Percentiles rank a stretch among this genome's conserved stretches.
Evolutionary conservation across 2,888 invertebrate genomes (phyloP).

Genomic region (Falcaria lacertinaria): DNA sequence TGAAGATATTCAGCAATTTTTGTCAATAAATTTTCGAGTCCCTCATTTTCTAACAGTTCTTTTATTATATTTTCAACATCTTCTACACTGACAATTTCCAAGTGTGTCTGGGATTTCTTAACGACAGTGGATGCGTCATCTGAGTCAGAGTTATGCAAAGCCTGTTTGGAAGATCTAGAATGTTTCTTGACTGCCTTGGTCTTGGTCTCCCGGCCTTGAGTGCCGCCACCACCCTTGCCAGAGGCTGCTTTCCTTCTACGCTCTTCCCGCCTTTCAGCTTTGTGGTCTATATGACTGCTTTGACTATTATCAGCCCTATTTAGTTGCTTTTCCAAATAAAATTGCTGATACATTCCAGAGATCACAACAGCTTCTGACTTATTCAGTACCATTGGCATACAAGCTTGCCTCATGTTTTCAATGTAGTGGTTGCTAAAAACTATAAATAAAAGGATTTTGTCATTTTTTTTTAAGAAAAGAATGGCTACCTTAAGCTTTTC

Average conservation of each 20-base stretch:
- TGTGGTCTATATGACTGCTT: conserved; percentile 63
- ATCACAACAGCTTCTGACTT: conserved; percentile 85
- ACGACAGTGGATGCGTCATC: conserved; percentile 75
- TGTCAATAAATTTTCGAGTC: conserved; percentile 84
- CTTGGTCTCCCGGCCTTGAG: conserved; percentile 96
- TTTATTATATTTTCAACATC: conserved; percentile 85
- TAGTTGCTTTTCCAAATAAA: conserved; percentile 83
- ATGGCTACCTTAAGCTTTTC: too few species aligned
- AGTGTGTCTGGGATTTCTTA: conserved; percentile 56
- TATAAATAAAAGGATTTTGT: too few species aligned
- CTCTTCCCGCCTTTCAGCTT: conserved; percentile 90
- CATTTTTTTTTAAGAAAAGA: not conserved
- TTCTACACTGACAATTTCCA: conserved; percentile 83
- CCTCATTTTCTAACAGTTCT: conserved; percentile 83
- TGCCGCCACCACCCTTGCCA: conserved; percentile 94
- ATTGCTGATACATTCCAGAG: conserved; percentile 87
- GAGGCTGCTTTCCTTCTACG: conserved; percentile 91
- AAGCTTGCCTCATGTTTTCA: conserved; percentile 82
- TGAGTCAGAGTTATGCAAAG: conserved; percentile 83
- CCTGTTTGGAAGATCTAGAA: conserved; percentile 72
- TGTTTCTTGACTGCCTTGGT: conserved; percentile 95
- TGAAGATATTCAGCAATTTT: conserved; percentile 85
- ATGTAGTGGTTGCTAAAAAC: conserved; percentile 84
- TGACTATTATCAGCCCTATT: conserved; percentile 57
- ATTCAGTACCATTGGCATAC: conserved; percentile 82